Base-by-base conservation (phyloP, 2,797 vertebrate genomes). In the Lutjanus campechanus region DNA sequence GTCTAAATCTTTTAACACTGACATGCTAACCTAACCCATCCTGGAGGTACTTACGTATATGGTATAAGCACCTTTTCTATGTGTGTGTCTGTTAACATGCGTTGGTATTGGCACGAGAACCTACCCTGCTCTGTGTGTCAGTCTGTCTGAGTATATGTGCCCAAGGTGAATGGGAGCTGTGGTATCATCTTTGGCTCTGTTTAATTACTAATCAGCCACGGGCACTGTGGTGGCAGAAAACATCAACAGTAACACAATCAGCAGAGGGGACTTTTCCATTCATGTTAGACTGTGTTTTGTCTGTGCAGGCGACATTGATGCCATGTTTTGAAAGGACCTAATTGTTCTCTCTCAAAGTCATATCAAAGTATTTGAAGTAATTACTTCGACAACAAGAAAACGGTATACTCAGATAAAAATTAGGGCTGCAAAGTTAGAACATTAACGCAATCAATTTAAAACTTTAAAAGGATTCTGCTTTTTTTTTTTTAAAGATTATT, bases 131-230 rank as follows among this genome's bases (percentile, higher is more conserved):
- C 43, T 7, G 36, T 76, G 62, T 76, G 76, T 84, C 69, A 40
- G 76, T 61, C 53, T 50, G 60, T 82, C 68, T 68, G 73, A 41
- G 88, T 83, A 62, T 81, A 72, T 66, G 73, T 82, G 87, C 82
- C 76, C 64, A 46, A 40, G 73, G 83, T 86, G 77, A 91, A 89
- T 65, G 80, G 72, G 79, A 77, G 87, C 88, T 43, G 83, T 29
- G 76, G 92, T 92, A 85, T 94, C 92, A 8, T 89, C 90, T 94
- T 82, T 90, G 87, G 64, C 66, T 86, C 90, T 93, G 81, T 93
- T 94, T 93, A 93, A 94, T 94, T 94, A 92, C 93, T 94, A 91
- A 94, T 92, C 82, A 89, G 80, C 59, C 74, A 55, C 29, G 70
- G 83, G 69, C 79, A 13, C 19, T 49, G 81, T 61, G 84, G 51